Evolutionary conservation across 2,113 vertebrate genomes (phyloP), one percentile per base, ranked within the genome.

Genomic region (Antigone vipio): DNA sequence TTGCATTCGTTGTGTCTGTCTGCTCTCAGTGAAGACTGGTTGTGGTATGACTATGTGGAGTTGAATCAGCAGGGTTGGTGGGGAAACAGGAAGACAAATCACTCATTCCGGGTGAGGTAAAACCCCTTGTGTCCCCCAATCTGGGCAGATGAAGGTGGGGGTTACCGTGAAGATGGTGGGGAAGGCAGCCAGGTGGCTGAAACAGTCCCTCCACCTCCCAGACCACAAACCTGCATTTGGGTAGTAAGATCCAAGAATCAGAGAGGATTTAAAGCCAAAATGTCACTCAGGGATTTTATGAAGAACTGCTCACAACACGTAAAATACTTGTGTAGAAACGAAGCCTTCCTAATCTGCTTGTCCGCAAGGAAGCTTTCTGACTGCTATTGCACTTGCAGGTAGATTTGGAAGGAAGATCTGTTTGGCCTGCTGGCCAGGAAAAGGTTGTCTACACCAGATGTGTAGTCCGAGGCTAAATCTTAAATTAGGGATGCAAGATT

Each of bases 121-220:
- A 75, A 13, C 14, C 18, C 42, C 15, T 56, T 71, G 22, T 82
- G 27, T 83, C 2, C 3, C 12, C 16, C 6, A 35, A 19, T 84
- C 30, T 1, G 3, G 6, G 32, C 1, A 3, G 11, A 13, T 20
- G 16, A 55, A 47, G 27, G 34, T 50, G 21, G 32, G n/a, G 17
- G 21, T 58, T 67, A 18, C 58, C 66, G 14, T 60, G 68, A 67
- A 80, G 68, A 8, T 18, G 34, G 2, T 47, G 23, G n/a, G 40
- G 29, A 53, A 64, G 29, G 50, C 62, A 69, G 34, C 21, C n/a
- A 15, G 12, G 23, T 74, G 27, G 7, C 24, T 67, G 59, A 22
- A 56, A 9, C 40, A n/a, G 34, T 34, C 26, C 4, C 3, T 85
- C 16, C 3, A 5, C 5, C 9, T 80, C 32, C 29, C 34, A 35